Conservation (phyloP, 2,113 vertebrate genomes). For the Etheostoma cragini region DNA sequence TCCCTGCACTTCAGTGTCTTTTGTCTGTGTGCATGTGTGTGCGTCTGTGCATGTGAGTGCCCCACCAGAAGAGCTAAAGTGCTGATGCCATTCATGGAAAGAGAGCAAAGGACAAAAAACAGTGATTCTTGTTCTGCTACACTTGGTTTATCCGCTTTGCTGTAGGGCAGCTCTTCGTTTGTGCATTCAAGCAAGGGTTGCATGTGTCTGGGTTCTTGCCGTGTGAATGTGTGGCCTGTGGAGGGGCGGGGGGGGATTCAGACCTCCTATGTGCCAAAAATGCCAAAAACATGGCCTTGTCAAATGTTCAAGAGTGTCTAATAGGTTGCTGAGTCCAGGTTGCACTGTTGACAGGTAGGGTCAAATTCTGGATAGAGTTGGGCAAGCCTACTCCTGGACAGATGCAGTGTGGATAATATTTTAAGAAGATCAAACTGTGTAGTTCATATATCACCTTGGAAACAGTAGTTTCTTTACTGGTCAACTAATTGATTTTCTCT, state of each 20-base stretch:
- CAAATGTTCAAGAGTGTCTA: too few species aligned
- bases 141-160: constrained; percentile 58
- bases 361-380: too few species aligned
- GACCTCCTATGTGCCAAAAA: too few species aligned
- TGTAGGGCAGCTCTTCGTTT: constrained; percentile 49
- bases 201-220: constrained; percentile 24
- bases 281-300: too few species aligned
- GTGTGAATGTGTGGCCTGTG: constrained; percentile 35
- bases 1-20: constrained; percentile 13
- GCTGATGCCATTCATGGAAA: constrained; percentile 62
- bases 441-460: neutral
- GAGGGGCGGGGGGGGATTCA: too few species aligned
- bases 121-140: constrained; percentile 63
- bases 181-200: constrained; percentile 34
- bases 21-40: constrained; percentile 24
- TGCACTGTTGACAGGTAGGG: too few species aligned
- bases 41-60: constrained; percentile 8
- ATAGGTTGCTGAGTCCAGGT: too few species aligned
- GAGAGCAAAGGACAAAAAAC: constrained; percentile 18
- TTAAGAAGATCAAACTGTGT: too few species aligned
- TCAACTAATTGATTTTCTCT: neutral
- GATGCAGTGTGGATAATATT: too few species aligned
- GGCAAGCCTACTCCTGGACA: too few species aligned
- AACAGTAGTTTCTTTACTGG: neutral
- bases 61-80: constrained; percentile 35